Evolutionary conservation across 1,140 invertebrate genomes (phyloP).

Genomic region (Sitobion miscanthi): DNA sequence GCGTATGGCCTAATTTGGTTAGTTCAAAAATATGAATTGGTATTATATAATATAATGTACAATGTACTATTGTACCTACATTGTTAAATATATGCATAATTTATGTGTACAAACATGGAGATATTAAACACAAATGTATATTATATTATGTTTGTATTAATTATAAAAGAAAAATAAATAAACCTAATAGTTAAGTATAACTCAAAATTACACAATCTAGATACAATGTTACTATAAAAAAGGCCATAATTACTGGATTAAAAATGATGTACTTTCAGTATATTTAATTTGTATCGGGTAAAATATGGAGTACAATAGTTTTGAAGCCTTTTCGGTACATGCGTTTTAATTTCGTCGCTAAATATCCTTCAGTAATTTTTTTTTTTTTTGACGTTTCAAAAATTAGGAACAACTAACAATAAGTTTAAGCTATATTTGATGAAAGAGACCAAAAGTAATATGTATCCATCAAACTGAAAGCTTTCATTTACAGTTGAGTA

Average conservation of each 20-base stretch:
- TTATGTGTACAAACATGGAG: not conserved
- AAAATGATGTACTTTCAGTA: not conserved
- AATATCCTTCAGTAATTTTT: not conserved
- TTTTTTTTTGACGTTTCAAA: not conserved
- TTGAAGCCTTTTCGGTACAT: not conserved
- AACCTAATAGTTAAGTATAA: no score
- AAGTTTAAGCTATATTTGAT: not conserved
- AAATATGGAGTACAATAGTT: not conserved
- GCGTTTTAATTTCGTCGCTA: not conserved
- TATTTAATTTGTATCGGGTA: not conserved
- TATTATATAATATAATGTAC: no score
- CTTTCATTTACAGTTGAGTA: conserved; percentile 4
- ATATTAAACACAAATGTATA: not conserved
- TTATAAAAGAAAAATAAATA: no score
- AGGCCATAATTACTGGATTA: not conserved
- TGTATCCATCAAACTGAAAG: not conserved
- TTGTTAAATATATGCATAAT: not conserved
- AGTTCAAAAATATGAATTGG: not conserved
- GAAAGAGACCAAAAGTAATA: conserved; percentile 4
- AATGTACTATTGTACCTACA: not conserved
- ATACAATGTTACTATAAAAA: no score
- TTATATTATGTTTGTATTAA: no score
- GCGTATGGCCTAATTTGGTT: not conserved
- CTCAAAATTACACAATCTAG: no score
- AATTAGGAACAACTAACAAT: not conserved